Conservation (phyloP, 37 sponge, comb jelly and placozoan genomes). For the Chondrilla cf. caribensis region DNA sequence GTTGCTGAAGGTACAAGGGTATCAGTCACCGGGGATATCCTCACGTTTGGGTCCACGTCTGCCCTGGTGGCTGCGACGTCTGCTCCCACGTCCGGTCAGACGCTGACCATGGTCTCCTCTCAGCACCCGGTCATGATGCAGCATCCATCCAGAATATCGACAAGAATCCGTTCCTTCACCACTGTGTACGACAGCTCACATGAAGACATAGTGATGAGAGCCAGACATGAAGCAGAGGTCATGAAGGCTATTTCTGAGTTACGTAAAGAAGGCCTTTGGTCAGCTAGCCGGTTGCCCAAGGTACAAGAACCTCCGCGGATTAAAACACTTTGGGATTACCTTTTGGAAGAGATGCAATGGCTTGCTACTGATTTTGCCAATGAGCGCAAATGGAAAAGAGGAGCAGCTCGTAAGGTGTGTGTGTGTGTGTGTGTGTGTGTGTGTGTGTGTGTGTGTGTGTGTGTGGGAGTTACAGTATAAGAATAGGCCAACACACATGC, state of each 20-base stretch:
- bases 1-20: background rate
- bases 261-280: slow-evolving; percentile 92
- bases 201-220: slow-evolving; percentile 89
- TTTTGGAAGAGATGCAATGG: slow-evolving; percentile 98
- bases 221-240: slow-evolving; percentile 87
- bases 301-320: slow-evolving; percentile 75
- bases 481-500: background rate
- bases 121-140: background rate
- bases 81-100: background rate
- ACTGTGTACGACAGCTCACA: slow-evolving; percentile 71
- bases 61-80: background rate
- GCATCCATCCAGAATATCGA: background rate
- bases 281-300: slow-evolving; percentile 88
- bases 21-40: too few relatives aligned
- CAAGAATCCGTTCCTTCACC: slow-evolving; percentile 35
- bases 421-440: background rate
- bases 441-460: background rate
- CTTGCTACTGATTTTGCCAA: slow-evolving; percentile 93
- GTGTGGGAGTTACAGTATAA: too few relatives aligned
- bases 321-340: slow-evolving; percentile 92
- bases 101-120: background rate
- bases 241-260: slow-evolving; percentile 85
- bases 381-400: slow-evolving; percentile 90
- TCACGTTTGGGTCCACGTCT: background rate
- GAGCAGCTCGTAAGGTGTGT: slow-evolving; percentile 77